A percentile compares a stretch with the other conserved stretches of the same genome.
Conservation (phyloP, 2,113 vertebrate species). For the Athene noctua region DNA sequence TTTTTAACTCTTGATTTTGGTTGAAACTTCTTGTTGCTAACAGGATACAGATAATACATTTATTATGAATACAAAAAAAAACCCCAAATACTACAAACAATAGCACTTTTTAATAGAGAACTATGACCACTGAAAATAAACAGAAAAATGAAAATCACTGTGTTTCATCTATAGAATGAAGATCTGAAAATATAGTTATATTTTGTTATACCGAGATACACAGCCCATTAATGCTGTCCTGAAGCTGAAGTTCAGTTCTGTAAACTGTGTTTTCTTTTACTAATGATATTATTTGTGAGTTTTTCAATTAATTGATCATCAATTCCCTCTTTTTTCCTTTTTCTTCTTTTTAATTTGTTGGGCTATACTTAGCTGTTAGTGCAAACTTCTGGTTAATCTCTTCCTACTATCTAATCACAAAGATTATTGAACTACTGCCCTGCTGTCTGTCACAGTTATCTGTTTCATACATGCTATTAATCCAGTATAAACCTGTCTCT, state of each 20-base stretch:
- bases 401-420: neutral
- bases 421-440: neutral
- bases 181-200: neutral
- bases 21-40: neutral
- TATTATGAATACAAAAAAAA: neutral
- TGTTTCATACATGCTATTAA: neutral
- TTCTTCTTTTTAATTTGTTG: neutral
- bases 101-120: neutral
- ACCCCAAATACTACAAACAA: neutral
- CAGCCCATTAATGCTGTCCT: neutral
- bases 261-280: neutral
- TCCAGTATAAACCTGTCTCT: neutral
- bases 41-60: neutral
- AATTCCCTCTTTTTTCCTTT: neutral
- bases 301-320: neutral
- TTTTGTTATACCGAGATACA: neutral
- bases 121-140: neutral
- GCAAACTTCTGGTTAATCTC: neutral
- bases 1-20: neutral
- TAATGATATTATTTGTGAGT: neutral
- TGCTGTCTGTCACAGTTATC: neutral
- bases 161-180: neutral
- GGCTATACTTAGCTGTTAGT: neutral
- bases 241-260: neutral
- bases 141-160: neutral